Percentiles rank a stretch among this genome's conserved stretches.
Evolutionary conservation across 2,113 vertebrate genomes (phyloP).

Genomic region (Pachyramphus minor): DNA sequence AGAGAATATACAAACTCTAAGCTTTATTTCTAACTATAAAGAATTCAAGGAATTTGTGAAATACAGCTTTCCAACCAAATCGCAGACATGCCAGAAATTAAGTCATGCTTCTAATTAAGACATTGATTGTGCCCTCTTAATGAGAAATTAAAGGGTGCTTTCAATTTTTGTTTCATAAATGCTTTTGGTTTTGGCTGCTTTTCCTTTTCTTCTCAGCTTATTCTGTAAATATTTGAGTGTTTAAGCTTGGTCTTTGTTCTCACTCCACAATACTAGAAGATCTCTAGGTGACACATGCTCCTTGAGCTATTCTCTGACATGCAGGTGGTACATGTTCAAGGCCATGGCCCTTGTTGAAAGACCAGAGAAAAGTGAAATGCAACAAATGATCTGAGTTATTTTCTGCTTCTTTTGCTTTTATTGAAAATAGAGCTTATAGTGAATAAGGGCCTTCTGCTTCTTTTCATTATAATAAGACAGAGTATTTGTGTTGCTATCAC

Average conservation of each 20-base stretch:
- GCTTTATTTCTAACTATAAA: neutral
- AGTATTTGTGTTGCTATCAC: neutral
- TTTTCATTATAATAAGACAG: neutral
- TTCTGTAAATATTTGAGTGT: neutral
- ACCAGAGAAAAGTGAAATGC: neutral
- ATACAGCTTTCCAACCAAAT: neutral
- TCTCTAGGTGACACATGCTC: neutral
- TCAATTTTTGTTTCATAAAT: neutral
- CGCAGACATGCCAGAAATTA: neutral
- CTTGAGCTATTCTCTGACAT: neutral
- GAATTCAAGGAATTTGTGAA: neutral
- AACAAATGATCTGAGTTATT: neutral
- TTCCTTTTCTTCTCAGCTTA: neutral
- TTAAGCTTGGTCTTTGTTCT: slow-evolving; percentile 25
- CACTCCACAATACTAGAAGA: neutral
- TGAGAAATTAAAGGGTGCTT: neutral
- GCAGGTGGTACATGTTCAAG: neutral
- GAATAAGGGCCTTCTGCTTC: neutral
- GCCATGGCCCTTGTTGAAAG: neutral
- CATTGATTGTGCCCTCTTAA: neutral
- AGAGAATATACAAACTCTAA: neutral
- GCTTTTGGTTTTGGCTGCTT: neutral
- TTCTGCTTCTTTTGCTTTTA: neutral
- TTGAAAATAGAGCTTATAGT: neutral
- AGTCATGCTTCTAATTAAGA: neutral